Conservation (phyloP, 1,140 invertebrate species). For the Ctenoplectra terminalis region DNA sequence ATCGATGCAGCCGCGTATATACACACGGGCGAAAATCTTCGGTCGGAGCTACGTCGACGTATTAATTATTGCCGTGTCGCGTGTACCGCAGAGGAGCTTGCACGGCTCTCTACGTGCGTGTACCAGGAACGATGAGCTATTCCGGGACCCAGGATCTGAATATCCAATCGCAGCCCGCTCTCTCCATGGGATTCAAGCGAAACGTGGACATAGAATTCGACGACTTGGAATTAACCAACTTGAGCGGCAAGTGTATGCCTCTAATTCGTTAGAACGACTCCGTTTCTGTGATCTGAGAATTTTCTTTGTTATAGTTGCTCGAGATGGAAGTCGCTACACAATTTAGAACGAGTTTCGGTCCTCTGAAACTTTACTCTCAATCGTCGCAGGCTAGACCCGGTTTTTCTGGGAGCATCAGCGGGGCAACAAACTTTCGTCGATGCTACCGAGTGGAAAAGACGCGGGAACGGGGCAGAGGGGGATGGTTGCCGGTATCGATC, state of each 20-base stretch:
- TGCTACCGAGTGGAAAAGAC: conserved; percentile 30
- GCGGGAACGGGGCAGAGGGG: conserved; percentile 2
- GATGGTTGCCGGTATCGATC: conserved; percentile 50
- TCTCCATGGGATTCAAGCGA: not conserved
- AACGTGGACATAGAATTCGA: not conserved
- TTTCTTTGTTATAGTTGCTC: too few species aligned
- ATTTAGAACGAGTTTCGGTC: too few species aligned
- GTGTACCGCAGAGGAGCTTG: conserved; percentile 7
- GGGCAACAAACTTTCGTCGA: not conserved
- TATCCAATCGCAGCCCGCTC: conserved; percentile 9
- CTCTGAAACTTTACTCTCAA: too few species aligned
- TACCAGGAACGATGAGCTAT: conserved; percentile 9
- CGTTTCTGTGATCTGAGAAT: not conserved
- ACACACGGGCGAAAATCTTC: conserved; percentile 27
- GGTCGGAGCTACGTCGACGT: conserved; percentile 23
- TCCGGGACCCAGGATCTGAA: conserved; percentile 17
- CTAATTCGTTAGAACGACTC: not conserved
- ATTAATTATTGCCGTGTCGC: conserved; percentile 49
- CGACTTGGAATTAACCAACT: not conserved
- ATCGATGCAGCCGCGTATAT: not conserved
- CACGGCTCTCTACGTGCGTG: not conserved
- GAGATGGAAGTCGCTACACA: too few species aligned
- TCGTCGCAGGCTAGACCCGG: too few species aligned
- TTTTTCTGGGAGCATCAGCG: not conserved
- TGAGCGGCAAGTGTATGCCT: too few species aligned